These are phyloP conservation scores for Hypselothyrea guttata DNA, from an alignment of 2,888 invertebrate genomes.

Conservation along the genomic window DNA sequence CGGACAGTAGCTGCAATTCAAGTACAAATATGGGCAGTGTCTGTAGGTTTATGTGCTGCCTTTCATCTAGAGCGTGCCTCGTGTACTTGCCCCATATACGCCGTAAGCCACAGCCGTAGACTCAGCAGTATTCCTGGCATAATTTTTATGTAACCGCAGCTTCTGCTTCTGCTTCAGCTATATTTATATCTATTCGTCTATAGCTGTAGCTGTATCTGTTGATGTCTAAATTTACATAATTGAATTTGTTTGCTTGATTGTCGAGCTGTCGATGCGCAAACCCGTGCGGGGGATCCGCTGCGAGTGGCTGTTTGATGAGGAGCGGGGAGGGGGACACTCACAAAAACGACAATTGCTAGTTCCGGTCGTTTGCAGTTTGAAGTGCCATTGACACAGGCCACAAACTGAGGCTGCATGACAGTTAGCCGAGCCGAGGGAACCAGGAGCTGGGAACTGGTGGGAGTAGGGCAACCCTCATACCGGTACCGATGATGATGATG, in stretches of 20 bases:
- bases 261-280: slow-evolving; percentile 76
- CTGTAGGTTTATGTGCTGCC: not conserved
- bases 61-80: slow-evolving; percentile 28
- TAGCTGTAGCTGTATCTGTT: slow-evolving; percentile 48
- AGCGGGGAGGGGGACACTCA: slow-evolving; percentile 64
- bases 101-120: not conserved
- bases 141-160: slow-evolving; percentile 50
- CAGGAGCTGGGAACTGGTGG: not conserved
- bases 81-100: slow-evolving; percentile 51
- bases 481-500: slow-evolving; percentile 5
- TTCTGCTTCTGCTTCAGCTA: slow-evolving; percentile 15
- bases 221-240: slow-evolving; percentile 81
- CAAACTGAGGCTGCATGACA: slow-evolving; percentile 10
- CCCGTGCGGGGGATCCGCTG: slow-evolving; percentile 52
- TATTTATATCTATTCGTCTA: slow-evolving; percentile 8
- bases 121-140: slow-evolving; percentile 65
- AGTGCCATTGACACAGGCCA: slow-evolving; percentile 72
- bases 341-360: slow-evolving; percentile 80
- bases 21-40: not conserved
- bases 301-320: too few species aligned
- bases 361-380: slow-evolving; percentile 80
- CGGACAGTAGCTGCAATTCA: slow-evolving; percentile 14
- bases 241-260: slow-evolving; percentile 82
- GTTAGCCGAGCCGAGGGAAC: not conserved
- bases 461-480: slow-evolving; percentile 39